A percentile compares a stretch with the other conserved stretches of the same genome.
These are phyloP conservation scores for Tinamus guttatus DNA, from an alignment of 2,113 vertebrate species.

Conservation along the genomic window DNA sequence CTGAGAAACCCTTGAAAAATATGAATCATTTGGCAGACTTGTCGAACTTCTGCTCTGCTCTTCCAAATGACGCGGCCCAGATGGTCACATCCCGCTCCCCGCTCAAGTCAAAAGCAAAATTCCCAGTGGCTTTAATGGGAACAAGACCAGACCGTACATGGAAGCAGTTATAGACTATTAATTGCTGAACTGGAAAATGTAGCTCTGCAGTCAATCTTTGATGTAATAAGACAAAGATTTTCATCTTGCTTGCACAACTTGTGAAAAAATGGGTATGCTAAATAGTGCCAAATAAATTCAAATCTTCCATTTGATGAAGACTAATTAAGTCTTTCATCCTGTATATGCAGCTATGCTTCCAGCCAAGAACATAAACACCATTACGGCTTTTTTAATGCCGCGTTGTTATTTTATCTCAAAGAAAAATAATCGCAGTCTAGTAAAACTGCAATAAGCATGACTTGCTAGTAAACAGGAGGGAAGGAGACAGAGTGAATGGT, in stretches of 20 bases:
- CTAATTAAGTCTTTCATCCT: background rate
- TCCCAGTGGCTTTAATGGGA: background rate
- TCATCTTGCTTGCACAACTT: background rate
- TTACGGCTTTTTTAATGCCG: background rate
- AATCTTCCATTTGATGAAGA: background rate
- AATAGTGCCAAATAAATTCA: constrained; percentile 15
- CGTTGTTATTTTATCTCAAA: background rate
- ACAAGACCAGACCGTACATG: background rate
- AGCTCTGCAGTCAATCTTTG: background rate
- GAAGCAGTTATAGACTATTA: background rate
- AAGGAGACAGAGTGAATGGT: background rate
- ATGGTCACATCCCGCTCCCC: background rate
- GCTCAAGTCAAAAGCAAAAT: background rate
- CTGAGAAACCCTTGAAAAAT: background rate
- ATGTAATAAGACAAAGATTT: background rate
- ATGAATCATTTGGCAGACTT: background rate
- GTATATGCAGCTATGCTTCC: background rate
- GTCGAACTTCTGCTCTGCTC: background rate
- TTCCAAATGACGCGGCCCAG: background rate
- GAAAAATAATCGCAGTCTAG: background rate
- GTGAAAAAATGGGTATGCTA: background rate
- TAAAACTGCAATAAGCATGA: constrained; percentile 1
- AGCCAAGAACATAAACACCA: background rate
- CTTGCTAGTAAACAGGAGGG: background rate
- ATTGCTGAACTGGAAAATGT: background rate